phyloP scores from a whole-genome alignment of 2,797 vertebrate genomes.

The Intellagama lesueurii region DNA sequence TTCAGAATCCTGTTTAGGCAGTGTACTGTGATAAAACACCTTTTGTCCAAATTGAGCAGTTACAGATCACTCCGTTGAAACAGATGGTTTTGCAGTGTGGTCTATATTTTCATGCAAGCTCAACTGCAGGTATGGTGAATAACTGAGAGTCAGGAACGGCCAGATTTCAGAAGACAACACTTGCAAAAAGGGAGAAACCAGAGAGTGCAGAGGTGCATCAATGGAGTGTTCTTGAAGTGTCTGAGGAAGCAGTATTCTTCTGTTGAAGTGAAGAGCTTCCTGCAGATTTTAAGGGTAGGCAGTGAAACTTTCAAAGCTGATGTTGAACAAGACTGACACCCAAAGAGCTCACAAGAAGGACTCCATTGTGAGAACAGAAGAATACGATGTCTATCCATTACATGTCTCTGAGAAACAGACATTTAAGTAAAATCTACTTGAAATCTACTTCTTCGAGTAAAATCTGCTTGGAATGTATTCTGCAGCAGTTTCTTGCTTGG shows the following conservation, averaged over 20 bases:
- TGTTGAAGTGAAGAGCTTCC: not conserved
- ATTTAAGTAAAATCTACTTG: too few species aligned
- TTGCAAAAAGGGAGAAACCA: slow-evolving; percentile 57
- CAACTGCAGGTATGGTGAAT: slow-evolving; percentile 74
- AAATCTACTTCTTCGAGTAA: too few species aligned
- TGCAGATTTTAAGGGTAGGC: not conserved
- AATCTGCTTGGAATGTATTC: too few species aligned
- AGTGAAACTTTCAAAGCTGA: not conserved
- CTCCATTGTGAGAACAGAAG: not conserved
- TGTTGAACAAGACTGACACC: not conserved
- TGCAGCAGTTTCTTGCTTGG: too few species aligned
- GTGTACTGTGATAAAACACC: slow-evolving; percentile 64
- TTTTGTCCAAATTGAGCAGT: slow-evolving; percentile 69
- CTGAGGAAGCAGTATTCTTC: slow-evolving; percentile 34
- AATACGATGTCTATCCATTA: not conserved
- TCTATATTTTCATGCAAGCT: slow-evolving; percentile 66
- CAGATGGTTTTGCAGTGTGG: slow-evolving; percentile 78
- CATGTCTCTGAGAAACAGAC: not conserved
- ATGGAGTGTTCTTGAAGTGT: slow-evolving; percentile 37
- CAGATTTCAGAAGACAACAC: slow-evolving; percentile 61
- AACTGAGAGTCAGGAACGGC: slow-evolving; percentile 62
- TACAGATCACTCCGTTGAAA: slow-evolving; percentile 70
- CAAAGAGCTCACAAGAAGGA: not conserved
- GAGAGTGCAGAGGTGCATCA: slow-evolving; percentile 48
- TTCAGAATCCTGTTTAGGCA: slow-evolving; percentile 76